Base-by-base conservation (phyloP, 2,888 invertebrate species). In the Nemotelus pantherinus region DNA sequence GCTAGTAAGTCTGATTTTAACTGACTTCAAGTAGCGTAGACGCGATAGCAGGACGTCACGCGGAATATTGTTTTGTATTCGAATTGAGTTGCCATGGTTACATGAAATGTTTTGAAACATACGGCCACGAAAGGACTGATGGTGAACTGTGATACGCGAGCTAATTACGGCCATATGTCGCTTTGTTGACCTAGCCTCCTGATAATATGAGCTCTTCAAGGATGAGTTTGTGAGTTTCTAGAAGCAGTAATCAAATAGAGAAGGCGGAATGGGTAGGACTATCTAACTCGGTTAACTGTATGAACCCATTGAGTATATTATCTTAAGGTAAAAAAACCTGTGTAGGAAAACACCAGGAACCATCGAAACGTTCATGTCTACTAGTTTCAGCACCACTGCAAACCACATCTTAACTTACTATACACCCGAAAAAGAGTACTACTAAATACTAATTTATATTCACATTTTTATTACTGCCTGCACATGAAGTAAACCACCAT, bases 11-110 rank as follows among this genome's bases (percentile, higher is more conserved):
- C 43, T 48, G 41, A 68, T 25, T 9, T 50, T 5, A 50, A 71
- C 9, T 55, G 10, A 6, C 10, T n/a, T 41, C 4, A 4, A 43
- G 39, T 39, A 57, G 10, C 43, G 10, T 39, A 39, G 3, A 25
- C 45, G 25, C 25, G 25, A 25, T 25, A 48, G 41, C 60, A 10
- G 41, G 44, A 60, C 48, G 74, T 74, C 63, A 48, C 7, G 47
- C 58, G 41, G 25, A 9, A 5, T 47, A 10, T 74, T 74, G 63
- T 74, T 74, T 74, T 60, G 63, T 63, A 63, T 74, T 60, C 3
- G 45, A 47, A 74, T 60, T 74, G 5, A 3, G 74, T 74, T 47
- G 6, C 74, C 39, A 74, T 74, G 50, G 74, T 41, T 39, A 39
- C 39, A 3, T n/a, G 5, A 10, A 9, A 1, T 2, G 7, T 41